These are phyloP conservation scores for Drosophila yooni DNA, from an alignment of 2,888 invertebrate species.

Conservation along the genomic window DNA sequence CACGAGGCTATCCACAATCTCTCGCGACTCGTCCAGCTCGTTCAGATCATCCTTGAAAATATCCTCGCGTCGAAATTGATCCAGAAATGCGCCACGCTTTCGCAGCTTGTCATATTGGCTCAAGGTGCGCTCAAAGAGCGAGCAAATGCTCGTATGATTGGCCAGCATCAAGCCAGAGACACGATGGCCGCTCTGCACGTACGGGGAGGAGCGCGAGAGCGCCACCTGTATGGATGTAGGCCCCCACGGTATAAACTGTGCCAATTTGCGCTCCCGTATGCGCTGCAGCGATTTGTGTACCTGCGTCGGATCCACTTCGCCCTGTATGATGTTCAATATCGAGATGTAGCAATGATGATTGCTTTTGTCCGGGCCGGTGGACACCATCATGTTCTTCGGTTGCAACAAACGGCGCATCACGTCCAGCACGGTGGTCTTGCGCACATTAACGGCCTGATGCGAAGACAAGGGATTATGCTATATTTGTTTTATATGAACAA, in stretches of 20 bases:
- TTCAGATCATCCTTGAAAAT: conserved; percentile 96
- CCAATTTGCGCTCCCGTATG: conserved; percentile 96
- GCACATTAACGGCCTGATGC: conserved; percentile 87
- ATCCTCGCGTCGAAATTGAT: conserved; percentile 97
- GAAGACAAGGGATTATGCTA: conserved; percentile 33
- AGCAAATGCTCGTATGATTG: conserved; percentile 99
- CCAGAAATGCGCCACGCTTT: conserved; percentile 98
- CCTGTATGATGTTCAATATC: conserved; percentile 98
- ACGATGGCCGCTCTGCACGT: conserved; percentile 96
- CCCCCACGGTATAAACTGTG: conserved; percentile 99
- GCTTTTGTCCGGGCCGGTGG: conserved; percentile 95
- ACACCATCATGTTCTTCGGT: conserved; percentile 99
- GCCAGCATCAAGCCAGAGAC: conserved; percentile 99
- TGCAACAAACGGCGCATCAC: conserved; percentile 98
- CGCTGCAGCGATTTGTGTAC: conserved; percentile 98
- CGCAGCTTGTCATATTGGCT: conserved; percentile 97
- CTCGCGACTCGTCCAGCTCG: conserved; percentile 96
- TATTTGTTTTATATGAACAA: not conserved
- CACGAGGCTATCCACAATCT: conserved; percentile 96
- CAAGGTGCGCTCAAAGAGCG: conserved; percentile 96
- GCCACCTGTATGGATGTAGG: conserved; percentile 99
- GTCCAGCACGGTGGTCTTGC: conserved; percentile 98
- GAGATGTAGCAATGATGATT: conserved; percentile 98
- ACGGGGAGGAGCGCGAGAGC: conserved; percentile 96
- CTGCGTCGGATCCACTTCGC: conserved; percentile 99